Base-by-base conservation (phyloP, 2,113 vertebrate species). In the Mesocricetus auratus region DNA sequence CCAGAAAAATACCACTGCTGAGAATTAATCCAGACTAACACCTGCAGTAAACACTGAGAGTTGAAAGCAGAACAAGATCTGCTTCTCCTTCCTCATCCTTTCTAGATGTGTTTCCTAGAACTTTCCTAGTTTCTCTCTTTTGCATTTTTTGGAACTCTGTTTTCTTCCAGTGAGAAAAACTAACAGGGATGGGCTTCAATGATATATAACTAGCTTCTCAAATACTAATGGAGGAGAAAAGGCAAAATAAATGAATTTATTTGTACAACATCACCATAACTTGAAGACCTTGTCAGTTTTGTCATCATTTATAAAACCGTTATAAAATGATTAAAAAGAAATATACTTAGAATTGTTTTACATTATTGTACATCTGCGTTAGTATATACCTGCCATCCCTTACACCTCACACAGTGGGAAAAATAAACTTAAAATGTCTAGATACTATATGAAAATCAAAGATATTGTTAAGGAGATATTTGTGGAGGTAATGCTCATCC, bases 381-480 rank as follows among this genome's bases (percentile, higher is more conserved):
- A 53, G 12, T 69, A 39, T 31, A 36, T 1, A 2, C 24, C 21
- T 85, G 31, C 7, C 24, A 83, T 94, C 89, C 50, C 69, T 11
- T 83, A 73, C 0, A 78, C 81, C 17, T 64, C 12, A 86, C 1
- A 26, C 39, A 66, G 7, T 31, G 3, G 21, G 29, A 10, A 75
- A 89, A 56, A 50, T 77, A 77, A 47, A 0, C 0, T 53, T 42
- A 31, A 79, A 81, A 17, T 68, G 45, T 92, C 68, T 31, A 81
- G 71, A 68, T 88, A 58, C 60, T 90, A 86, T 56, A 93, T 94
- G 42, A 66, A 91, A 75, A 75, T 85, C 60, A 68, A 93, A 9
- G 11, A 73, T 3, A 56, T 86, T 29, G 42, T 91, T 85, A 73
- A 50, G 1, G 15, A 95, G 68, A 66, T 3, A n/a, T 4, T 95